Percentiles rank a stretch among this genome's conserved stretches.
phyloP scores from a whole-genome alignment of 2,797 vertebrate genomes.

The Macroramphosus scolopax region DNA sequence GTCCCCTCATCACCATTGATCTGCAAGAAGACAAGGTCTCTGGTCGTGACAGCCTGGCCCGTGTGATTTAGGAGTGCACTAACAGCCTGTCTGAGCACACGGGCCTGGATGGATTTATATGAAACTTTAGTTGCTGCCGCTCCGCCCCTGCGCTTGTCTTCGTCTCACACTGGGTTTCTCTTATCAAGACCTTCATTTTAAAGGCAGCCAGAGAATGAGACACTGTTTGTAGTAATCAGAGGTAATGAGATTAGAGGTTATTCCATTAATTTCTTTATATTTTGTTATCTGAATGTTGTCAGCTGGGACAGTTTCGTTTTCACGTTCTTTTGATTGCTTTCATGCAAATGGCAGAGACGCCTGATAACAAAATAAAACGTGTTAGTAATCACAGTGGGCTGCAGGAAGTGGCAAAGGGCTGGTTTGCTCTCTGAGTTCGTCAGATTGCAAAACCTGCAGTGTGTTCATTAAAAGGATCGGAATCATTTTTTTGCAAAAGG shows the following conservation, averaged over 20 bases:
- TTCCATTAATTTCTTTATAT: slow-evolving; percentile 34
- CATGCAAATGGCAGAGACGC: slow-evolving; percentile 34
- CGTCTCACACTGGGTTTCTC: too few relatives aligned
- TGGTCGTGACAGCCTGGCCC: slow-evolving; percentile 46
- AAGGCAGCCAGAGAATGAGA: slow-evolving; percentile 36
- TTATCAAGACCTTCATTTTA: slow-evolving; percentile 43
- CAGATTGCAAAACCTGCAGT: slow-evolving; percentile 26
- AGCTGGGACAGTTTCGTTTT: slow-evolving; percentile 44
- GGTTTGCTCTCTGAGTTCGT: slow-evolving; percentile 22
- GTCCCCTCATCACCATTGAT: slow-evolving; percentile 66
- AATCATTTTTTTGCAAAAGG: slow-evolving; percentile 33
- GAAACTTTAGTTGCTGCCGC: slow-evolving; percentile 25
- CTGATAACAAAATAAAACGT: slow-evolving; percentile 54
- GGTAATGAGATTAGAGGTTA: slow-evolving; percentile 52
- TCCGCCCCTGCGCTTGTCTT: slow-evolving; percentile 23
- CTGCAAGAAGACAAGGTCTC: slow-evolving; percentile 59
- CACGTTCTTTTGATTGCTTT: slow-evolving; percentile 50
- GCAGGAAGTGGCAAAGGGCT: slow-evolving; percentile 40
- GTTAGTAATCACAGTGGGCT: slow-evolving; percentile 54
- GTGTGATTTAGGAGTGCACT: slow-evolving; percentile 64
- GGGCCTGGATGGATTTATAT: slow-evolving; percentile 57
- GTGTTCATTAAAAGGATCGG: slow-evolving; percentile 50
- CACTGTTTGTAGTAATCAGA: slow-evolving; percentile 39
- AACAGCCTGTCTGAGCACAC: slow-evolving; percentile 51
- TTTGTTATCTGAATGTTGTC: slow-evolving; percentile 41